Conservation (phyloP, 2,888 invertebrate genomes). For the Dryobota labecula region DNA sequence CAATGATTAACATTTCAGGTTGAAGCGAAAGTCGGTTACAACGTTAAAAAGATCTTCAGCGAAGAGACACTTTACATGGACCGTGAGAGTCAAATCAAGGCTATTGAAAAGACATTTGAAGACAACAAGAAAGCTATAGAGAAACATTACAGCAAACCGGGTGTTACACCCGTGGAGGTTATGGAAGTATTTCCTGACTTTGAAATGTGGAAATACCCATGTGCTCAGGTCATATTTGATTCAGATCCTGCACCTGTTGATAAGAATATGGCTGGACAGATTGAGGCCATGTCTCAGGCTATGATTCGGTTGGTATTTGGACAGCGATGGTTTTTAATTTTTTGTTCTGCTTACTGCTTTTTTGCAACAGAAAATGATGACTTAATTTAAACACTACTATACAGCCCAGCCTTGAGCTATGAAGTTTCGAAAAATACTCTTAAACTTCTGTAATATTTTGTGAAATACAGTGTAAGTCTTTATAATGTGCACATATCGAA, state of each 20-base stretch:
- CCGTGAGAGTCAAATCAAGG: conserved; percentile 98
- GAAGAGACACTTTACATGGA: conserved; percentile 99
- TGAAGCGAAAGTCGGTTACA: conserved; percentile 99
- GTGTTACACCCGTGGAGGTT: conserved; percentile 96
- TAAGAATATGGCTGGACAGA: conserved; percentile 95
- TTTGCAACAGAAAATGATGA: neutral
- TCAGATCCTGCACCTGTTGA: conserved; percentile 98
- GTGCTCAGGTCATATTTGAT: conserved; percentile 99
- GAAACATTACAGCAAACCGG: conserved; percentile 99
- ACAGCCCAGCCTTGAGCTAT: neutral
- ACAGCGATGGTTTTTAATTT: neutral
- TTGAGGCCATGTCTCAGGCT: conserved; percentile 99
- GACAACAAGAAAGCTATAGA: conserved; percentile 96
- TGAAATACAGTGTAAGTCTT: too few relatives aligned
- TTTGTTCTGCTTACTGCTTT: neutral
- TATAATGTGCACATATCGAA: too few relatives aligned
- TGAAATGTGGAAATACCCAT: conserved; percentile 99
- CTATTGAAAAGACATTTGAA: conserved; percentile 99
- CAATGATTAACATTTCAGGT: conserved; percentile 87
- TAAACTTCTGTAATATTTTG: neutral
- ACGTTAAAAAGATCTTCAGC: conserved; percentile 97
- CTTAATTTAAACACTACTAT: too few relatives aligned
- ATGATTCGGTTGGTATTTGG: conserved; percentile 95
- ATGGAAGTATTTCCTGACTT: conserved; percentile 98
- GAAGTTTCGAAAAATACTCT: neutral